Conservation (phyloP, 2,113 vertebrate genomes). For the Ailurus styani region DNA sequence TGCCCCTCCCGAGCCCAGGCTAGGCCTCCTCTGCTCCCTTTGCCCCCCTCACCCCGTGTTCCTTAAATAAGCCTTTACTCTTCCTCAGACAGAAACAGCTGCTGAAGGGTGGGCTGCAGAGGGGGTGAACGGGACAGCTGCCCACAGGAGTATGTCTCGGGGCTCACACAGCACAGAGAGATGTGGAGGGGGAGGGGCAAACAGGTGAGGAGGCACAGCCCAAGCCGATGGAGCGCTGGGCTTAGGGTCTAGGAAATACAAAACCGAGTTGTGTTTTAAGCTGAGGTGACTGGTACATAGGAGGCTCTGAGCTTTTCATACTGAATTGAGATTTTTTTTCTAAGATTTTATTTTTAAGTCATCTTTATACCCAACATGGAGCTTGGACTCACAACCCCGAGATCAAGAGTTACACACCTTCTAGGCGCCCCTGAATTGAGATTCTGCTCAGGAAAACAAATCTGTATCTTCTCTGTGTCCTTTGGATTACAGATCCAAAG, state of each 20-base stretch:
- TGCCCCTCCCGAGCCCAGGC: background rate
- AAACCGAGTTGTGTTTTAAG: background rate
- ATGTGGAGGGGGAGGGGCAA: background rate
- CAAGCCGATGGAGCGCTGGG: background rate
- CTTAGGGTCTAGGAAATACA: background rate
- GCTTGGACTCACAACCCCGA: background rate
- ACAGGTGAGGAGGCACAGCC: background rate
- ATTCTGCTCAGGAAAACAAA: background rate
- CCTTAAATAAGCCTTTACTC: background rate
- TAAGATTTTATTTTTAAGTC: background rate
- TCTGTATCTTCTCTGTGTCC: background rate
- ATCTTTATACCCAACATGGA: background rate
- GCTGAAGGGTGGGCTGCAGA: background rate
- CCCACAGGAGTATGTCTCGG: background rate
- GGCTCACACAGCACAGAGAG: background rate
- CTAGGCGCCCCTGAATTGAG: background rate
- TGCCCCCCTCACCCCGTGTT: background rate
- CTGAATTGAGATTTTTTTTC: background rate
- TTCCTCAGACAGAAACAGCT: constrained; percentile 28
- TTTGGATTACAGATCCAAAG: background rate
- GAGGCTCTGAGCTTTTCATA: background rate
- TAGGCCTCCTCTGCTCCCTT: background rate
- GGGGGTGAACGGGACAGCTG: background rate
- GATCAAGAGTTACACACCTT: background rate
- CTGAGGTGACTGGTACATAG: background rate